These are phyloP conservation scores for Ellobium chinense DNA, from an alignment of 2,888 invertebrate species.

Conservation along the genomic window DNA sequence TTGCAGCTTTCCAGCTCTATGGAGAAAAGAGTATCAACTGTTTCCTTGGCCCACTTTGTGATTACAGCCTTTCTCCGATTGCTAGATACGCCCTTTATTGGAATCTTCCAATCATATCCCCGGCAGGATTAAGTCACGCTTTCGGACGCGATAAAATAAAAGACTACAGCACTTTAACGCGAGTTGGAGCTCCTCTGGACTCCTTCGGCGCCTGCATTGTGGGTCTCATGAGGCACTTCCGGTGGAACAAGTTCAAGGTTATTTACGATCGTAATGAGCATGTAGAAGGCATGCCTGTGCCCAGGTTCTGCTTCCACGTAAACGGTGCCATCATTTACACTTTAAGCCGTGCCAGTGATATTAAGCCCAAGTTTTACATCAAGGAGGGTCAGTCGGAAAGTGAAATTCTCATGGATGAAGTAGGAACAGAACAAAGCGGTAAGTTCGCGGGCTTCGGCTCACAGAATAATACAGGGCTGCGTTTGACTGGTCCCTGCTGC, in stretches of 20 bases:
- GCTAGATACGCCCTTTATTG: conserved; percentile 93
- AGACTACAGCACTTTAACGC: conserved; percentile 60
- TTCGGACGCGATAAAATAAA: conserved; percentile 65
- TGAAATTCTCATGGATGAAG: conserved; percentile 1
- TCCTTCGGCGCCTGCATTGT: conserved; percentile 54
- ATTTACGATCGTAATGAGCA: too few relatives aligned
- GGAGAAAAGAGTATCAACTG: conserved; percentile 59
- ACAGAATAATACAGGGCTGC: too few relatives aligned
- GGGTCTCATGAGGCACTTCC: conserved; percentile 46
- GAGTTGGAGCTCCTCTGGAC: conserved; percentile 67
- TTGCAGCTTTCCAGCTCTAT: conserved; percentile 69
- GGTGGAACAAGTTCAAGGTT: conserved; percentile 80
- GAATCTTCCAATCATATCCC: conserved; percentile 93
- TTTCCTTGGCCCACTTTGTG: conserved; percentile 76
- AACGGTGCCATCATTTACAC: conserved; percentile 82
- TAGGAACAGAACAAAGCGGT: conserved; percentile 16
- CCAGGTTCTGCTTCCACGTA: conserved; percentile 87
- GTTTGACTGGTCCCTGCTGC: too few relatives aligned
- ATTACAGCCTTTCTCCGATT: conserved; percentile 90
- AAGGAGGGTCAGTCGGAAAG: not conserved
- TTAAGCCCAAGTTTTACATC: not conserved
- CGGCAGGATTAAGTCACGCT: conserved; percentile 75
- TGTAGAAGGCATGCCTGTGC: conserved; percentile 83
- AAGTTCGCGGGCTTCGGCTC: too few relatives aligned
- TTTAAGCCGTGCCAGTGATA: not conserved